These are phyloP conservation scores for Lucifuga dentata DNA, from an alignment of 2,113 vertebrate species.

Conservation along the genomic window DNA sequence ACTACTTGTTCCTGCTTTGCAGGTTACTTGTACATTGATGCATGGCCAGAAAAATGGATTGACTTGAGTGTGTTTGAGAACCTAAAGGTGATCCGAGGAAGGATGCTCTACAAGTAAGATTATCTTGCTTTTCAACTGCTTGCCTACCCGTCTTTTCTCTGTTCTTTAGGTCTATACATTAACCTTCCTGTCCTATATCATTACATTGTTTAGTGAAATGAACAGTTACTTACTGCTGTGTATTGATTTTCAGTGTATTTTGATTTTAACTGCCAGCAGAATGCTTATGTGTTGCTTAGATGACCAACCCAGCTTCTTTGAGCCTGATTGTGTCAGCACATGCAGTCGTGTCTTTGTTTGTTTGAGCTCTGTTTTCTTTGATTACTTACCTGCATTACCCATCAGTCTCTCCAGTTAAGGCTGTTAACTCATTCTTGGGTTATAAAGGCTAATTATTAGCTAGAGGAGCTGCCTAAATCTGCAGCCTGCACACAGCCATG, in stretches of 20 bases:
- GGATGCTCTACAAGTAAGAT: conserved; percentile 91
- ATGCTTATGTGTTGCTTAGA: no score
- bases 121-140: conserved; percentile 1
- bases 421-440: conserved; percentile 48
- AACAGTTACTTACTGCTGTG: no score
- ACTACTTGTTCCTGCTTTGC: conserved; percentile 22
- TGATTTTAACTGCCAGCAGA: no score
- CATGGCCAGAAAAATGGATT: conserved; percentile 85
- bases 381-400: no score
- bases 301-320: no score
- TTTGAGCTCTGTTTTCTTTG: conserved; percentile 8
- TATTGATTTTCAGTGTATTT: no score
- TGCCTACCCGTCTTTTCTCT: neutral
- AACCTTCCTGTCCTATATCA: neutral
- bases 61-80: conserved; percentile 91
- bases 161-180: neutral
- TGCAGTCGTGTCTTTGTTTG: conserved; percentile 4
- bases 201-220: no score
- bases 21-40: conserved; percentile 94
- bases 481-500: neutral
- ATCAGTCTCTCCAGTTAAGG: conserved; percentile 1
- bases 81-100: conserved; percentile 90
- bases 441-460: conserved; percentile 76
- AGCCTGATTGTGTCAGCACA: no score
- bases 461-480: conserved; percentile 22